Evolutionary conservation across 2,797 vertebrate genomes (phyloP), one percentile per base, ranked within the genome.

Genomic region (Cichlasoma orientale): DNA sequence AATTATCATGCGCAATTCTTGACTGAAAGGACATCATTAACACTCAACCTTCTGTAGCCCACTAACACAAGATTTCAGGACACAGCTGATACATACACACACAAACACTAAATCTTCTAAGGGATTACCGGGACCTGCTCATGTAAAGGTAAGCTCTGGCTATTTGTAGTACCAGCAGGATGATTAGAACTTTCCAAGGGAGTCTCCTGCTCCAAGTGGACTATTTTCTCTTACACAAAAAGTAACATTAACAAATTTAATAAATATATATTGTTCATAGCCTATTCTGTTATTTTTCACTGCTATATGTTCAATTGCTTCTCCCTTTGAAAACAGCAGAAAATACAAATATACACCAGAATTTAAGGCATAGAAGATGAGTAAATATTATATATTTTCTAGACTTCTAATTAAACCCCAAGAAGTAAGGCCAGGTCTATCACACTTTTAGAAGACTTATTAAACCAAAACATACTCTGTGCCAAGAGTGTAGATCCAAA

Each of bases 71-170:
- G 80, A 86, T 85, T 82, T 78, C 77, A 86, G 79, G 71, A 75
- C 74, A 73, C 80, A n/a, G 66, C 90, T 89, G 89, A 84, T 76
- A 75, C 83, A 80, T 38, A 74, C 86, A 72, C 61, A 38, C 53
- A 78, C 80, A 88, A 66, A 85, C 82, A 88, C 77, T 36, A 84
- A 86, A 86, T 86, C 86, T 90, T 91, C 86, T 52, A 36, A 41
- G 72, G 90, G 92, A 94, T 94, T 95, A 95, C 71, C 38, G 2
- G 88, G 88, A 88, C 86, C 81, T 91, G 79, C 86, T 89, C 89
- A 91, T 90, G 86, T 83, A 90, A 89, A 88, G 84, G 88, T 93
- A 94, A 94, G 90, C 93, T 84, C 27, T 23, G 76, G 92, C 92
- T 93, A 94, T 94, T 93, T 94, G 86, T 85, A 94, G 93, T 80